Conservation (phyloP, 2,113 vertebrate species). For the Bambusicola thoracicus region DNA sequence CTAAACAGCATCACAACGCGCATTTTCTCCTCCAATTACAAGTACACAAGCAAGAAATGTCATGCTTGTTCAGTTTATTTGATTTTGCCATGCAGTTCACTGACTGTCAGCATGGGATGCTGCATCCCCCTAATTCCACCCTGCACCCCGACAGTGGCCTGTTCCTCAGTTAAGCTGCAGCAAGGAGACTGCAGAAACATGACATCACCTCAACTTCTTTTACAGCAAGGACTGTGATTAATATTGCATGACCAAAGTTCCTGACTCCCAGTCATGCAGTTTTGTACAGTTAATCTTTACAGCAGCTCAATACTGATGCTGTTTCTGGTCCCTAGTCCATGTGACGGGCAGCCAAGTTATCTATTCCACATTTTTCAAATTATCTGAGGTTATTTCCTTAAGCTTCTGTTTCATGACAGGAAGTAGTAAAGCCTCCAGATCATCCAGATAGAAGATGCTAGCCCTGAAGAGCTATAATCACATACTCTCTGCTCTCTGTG, state of each 20-base stretch:
- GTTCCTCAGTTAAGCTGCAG: neutral
- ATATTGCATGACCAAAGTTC: neutral
- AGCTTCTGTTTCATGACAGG: neutral
- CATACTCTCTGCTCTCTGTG: neutral
- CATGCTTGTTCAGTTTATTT: neutral
- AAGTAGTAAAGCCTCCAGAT: neutral
- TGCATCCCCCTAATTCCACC: neutral
- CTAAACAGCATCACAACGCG: neutral
- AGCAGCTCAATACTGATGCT: neutral
- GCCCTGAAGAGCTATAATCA: neutral
- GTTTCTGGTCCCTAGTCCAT: neutral
- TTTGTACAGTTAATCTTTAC: neutral
- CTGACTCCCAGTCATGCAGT: neutral
- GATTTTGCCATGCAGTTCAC: neutral
- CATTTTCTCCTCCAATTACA: neutral
- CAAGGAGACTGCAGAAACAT: conserved; percentile 1
- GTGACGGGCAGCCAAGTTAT: neutral
- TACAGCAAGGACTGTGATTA: rapidly evolving
- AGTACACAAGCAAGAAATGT: neutral
- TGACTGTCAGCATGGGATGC: rapidly evolving
- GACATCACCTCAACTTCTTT: neutral
- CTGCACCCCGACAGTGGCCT: neutral
- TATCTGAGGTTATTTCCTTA: neutral
- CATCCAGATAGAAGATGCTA: neutral
- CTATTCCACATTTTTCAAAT: neutral